A percentile compares a stretch with the other conserved stretches of the same genome.
phyloP scores from a whole-genome alignment of 2,888 invertebrate species.

The Bembecia ichneumoniformis region DNA sequence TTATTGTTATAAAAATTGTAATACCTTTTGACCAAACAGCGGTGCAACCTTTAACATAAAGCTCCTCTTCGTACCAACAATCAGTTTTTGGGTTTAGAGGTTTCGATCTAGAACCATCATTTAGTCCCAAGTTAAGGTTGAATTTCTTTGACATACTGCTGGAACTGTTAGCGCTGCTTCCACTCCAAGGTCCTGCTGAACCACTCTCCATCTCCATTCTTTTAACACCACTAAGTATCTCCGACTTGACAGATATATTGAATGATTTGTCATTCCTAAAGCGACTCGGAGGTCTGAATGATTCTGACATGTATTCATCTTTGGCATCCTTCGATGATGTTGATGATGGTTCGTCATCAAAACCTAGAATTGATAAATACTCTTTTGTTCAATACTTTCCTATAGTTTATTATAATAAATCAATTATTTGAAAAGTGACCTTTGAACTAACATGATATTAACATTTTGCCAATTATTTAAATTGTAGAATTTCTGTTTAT shows the following conservation, averaged over 20 bases:
- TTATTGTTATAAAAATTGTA: too few species aligned
- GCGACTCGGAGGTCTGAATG: conserved; percentile 49
- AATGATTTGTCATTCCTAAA: conserved; percentile 48
- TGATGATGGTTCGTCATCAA: conserved; percentile 35
- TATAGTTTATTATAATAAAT: too few species aligned
- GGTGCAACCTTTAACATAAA: conserved; percentile 87
- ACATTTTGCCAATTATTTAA: too few species aligned
- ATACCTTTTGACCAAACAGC: conserved; percentile 84
- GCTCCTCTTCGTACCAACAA: conserved; percentile 82
- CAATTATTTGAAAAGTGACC: too few species aligned
- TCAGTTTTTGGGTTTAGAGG: conserved; percentile 53
- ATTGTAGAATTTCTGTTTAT: too few species aligned
- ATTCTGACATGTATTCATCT: conserved; percentile 47
- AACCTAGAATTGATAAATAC: conserved; percentile 25
- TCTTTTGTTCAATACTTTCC: background rate
- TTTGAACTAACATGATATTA: too few species aligned
- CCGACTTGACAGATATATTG: conserved; percentile 59
- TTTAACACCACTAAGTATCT: conserved; percentile 36
- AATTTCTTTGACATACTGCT: conserved; percentile 64
- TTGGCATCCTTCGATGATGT: conserved; percentile 35
- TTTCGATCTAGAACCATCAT: conserved; percentile 24
- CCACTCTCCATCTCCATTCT: conserved; percentile 36
- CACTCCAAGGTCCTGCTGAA: conserved; percentile 38
- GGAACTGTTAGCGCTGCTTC: conserved; percentile 56
- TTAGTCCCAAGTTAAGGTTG: conserved; percentile 31